Evolutionary conservation across 2,888 invertebrate species (phyloP).

Genomic region (Bedellia somnulentella): DNA sequence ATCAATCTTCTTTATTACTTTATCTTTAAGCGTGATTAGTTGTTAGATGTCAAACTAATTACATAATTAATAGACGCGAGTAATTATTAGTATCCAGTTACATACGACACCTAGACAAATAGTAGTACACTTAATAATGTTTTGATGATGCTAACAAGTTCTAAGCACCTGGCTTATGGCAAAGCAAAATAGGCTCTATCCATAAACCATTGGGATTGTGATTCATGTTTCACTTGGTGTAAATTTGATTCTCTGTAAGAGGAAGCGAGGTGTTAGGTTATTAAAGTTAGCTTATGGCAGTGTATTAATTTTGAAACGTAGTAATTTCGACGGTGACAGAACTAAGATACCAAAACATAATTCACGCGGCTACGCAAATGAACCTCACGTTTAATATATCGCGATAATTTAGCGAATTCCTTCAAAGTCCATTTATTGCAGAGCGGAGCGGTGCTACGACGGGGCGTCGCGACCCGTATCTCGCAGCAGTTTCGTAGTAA

Average conservation of each 20-base stretch:
- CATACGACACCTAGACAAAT: conserved; percentile 53
- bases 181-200: not conserved
- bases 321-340: conserved; percentile 60
- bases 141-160: conserved; percentile 23
- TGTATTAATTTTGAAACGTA: conserved; percentile 62
- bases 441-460: conserved; percentile 2
- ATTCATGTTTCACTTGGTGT: conserved; percentile 17
- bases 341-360: conserved; percentile 60
- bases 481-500: conserved; percentile 1
- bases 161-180: conserved; percentile 16
- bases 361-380: conserved; percentile 58
- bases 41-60: conserved; percentile 6
- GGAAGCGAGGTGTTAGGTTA: conserved; percentile 36
- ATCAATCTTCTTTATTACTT: too few species aligned
- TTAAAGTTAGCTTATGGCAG: conserved; percentile 57
- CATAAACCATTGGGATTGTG: conserved; percentile 14
- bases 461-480: not conserved
- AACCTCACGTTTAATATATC: conserved; percentile 58
- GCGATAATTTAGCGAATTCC: conserved; percentile 58
- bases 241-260: conserved; percentile 53
- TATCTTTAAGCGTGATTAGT: conserved; percentile 3
- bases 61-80: conserved; percentile 45
- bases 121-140: conserved; percentile 56
- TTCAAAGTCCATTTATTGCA: conserved; percentile 12
- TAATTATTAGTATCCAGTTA: conserved; percentile 51